Conservation (phyloP, 2,113 vertebrate genomes). For the Talpa occidentalis region DNA sequence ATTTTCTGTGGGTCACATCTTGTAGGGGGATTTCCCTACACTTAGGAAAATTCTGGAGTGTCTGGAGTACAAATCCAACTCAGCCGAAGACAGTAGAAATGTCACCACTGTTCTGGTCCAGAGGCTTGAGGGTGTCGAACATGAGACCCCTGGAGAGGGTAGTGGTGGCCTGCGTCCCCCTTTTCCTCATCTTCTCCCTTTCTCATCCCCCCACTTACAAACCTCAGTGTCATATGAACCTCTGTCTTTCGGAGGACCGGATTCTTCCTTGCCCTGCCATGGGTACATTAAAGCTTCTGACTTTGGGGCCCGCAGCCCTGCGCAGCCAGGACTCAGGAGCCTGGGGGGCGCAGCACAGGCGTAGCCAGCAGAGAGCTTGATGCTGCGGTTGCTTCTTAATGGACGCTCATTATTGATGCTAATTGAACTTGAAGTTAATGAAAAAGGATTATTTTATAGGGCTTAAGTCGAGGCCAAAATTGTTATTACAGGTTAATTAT, state of each 20-base stretch:
- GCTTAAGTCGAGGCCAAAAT: conserved; percentile 84
- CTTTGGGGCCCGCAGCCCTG: neutral
- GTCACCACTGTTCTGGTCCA: neutral
- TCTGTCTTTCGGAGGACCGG: neutral
- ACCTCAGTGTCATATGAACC: neutral
- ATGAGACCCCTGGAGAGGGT: neutral
- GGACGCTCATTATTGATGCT: conserved; percentile 84
- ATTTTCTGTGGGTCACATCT: neutral
- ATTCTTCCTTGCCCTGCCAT: neutral
- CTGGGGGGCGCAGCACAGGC: neutral
- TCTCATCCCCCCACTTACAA: neutral
- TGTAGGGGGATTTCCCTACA: neutral
- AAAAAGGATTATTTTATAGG: conserved; percentile 87
- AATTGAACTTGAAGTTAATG: conserved; percentile 89
- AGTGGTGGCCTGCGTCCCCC: neutral
- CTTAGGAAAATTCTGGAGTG: neutral
- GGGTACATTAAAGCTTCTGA: neutral
- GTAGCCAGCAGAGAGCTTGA: conserved; percentile 55
- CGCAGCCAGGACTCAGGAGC: neutral
- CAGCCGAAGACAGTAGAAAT: neutral
- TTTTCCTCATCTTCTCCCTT: neutral
- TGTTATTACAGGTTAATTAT: conserved; percentile 89
- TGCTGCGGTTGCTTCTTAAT: conserved; percentile 79
- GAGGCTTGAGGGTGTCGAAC: neutral
- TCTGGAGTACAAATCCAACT: neutral